Conservation (phyloP, 2,113 vertebrate species). For the Bubo bubo region DNA sequence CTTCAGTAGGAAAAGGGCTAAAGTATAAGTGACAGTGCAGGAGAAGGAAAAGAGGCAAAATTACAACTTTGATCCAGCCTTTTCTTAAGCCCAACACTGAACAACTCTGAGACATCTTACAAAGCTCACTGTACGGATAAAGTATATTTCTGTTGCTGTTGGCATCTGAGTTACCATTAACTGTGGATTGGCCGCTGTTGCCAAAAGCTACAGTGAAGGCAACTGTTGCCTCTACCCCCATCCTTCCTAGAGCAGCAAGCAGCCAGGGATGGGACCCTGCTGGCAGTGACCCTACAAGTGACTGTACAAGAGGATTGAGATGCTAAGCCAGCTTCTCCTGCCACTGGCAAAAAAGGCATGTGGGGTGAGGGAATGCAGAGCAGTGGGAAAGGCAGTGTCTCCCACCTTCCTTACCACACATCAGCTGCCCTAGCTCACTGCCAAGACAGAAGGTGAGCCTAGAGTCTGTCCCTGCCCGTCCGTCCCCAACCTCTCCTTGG, state of each 20-base stretch:
- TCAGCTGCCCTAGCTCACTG: neutral
- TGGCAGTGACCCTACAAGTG: neutral
- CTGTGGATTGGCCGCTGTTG: neutral
- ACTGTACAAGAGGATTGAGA: neutral
- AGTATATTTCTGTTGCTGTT: neutral
- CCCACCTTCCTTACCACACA: neutral
- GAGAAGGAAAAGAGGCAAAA: neutral
- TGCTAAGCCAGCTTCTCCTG: neutral
- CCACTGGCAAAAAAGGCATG: accelerated
- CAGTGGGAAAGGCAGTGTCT: neutral
- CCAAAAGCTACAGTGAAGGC: neutral
- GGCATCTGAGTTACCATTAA: neutral
- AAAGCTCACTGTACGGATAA: neutral
- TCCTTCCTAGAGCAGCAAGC: neutral
- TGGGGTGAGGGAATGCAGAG: neutral
- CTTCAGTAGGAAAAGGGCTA: neutral
- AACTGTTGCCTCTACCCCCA: accelerated
- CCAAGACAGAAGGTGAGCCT: neutral
- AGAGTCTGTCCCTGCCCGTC: neutral
- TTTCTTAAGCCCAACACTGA: neutral
- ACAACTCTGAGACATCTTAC: neutral
- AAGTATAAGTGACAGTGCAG: neutral
- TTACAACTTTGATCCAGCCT: neutral
- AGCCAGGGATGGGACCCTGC: neutral
- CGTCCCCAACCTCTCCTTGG: accelerated